phyloP scores from a whole-genome alignment of 2,888 invertebrate species.

The Cremastobaeus sp. region DNA sequence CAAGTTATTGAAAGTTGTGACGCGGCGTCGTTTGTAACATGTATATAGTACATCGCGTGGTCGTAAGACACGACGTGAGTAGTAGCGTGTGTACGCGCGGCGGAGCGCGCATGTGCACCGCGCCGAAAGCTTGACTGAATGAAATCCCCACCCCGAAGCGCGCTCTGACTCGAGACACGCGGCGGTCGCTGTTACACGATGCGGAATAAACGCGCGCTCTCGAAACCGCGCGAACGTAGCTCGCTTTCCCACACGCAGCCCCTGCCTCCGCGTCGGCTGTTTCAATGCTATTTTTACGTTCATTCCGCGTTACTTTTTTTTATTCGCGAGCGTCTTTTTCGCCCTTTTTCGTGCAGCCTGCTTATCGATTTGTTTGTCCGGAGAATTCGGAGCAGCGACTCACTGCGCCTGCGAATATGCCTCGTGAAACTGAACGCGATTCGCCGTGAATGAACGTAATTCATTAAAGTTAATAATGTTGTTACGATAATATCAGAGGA shows the following conservation, averaged over 20 bases:
- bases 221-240: constrained; percentile 14
- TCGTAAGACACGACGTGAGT: constrained; percentile 72
- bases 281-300: constrained; percentile 51
- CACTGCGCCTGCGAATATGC: no score
- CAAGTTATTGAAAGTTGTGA: constrained; percentile 57
- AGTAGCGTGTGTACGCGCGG: constrained; percentile 77
- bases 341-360: neutral
- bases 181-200: constrained; percentile 47
- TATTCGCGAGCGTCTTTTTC: constrained; percentile 28
- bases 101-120: constrained; percentile 71
- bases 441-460: no score
- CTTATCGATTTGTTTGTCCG: neutral
- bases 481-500: no score
- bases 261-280: constrained; percentile 20
- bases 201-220: constrained; percentile 29
- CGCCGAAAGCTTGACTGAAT: constrained; percentile 73
- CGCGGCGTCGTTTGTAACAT: constrained; percentile 54
- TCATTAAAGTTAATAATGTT: no score
- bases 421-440: no score
- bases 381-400: neutral
- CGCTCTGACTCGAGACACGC: constrained; percentile 58
- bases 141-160: constrained; percentile 69
- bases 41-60: constrained; percentile 60
- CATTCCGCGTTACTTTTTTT: constrained; percentile 42
- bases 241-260: constrained; percentile 40